Conservation (phyloP, 2,797 vertebrate genomes). For the Schizopygopsis pylzovi region DNA sequence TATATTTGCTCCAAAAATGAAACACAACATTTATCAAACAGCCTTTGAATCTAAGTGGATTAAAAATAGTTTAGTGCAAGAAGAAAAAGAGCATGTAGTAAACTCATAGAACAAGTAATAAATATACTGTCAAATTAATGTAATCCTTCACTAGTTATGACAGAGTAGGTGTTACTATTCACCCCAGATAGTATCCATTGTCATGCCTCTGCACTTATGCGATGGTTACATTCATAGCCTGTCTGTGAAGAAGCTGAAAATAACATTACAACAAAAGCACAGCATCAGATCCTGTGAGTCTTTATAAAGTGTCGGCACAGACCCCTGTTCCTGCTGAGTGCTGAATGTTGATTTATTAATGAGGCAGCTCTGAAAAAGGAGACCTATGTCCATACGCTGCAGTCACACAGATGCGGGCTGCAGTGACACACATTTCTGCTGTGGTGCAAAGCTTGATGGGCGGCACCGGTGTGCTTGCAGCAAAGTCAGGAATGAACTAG, state of each 20-base stretch:
- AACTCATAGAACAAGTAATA: not conserved
- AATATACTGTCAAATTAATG: not conserved
- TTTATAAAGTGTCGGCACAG: not conserved
- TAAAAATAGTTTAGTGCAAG: not conserved
- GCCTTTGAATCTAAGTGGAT: not conserved
- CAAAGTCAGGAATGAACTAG: not conserved
- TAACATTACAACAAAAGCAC: constrained; percentile 21
- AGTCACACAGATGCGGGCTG: not conserved
- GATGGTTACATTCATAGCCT: not conserved
- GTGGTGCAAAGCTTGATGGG: constrained; percentile 18
- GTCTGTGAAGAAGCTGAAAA: not conserved
- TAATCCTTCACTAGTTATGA: not conserved
- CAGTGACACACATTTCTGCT: not conserved
- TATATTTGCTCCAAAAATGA: not conserved
- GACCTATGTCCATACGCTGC: constrained; percentile 1
- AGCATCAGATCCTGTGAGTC: constrained; percentile 18
- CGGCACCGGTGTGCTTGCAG: not conserved
- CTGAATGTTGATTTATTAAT: constrained; percentile 60
- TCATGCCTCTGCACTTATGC: not conserved
- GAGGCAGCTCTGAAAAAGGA: constrained; percentile 35
- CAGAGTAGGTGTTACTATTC: constrained; percentile 6
- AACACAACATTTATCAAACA: not conserved
- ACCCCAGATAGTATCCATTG: not conserved
- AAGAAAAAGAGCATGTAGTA: not conserved
- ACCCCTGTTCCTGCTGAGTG: not conserved